A percentile compares a stretch with the other conserved stretches of the same genome.
These are phyloP conservation scores for Zapus hudsonius DNA, from an alignment of 2,113 vertebrate genomes.

Conservation along the genomic window DNA sequence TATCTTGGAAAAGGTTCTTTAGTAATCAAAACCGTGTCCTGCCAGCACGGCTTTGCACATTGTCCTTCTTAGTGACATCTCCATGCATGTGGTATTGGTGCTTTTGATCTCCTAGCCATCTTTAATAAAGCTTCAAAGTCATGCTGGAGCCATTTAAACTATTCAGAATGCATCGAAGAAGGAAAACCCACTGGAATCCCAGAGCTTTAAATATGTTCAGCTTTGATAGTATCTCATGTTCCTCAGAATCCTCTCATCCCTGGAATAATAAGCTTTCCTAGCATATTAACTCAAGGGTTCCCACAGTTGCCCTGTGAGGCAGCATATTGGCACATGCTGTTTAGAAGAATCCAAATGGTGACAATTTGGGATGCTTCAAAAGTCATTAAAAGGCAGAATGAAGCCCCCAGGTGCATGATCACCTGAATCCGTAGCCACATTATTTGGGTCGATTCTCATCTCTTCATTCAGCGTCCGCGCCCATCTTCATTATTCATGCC, in stretches of 20 bases:
- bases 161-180: constrained; percentile 59
- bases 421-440: accelerated
- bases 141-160: constrained; percentile 41
- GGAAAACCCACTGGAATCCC: constrained; percentile 47
- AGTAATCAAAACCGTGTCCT: neutral
- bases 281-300: neutral
- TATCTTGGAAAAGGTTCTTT: neutral
- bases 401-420: accelerated
- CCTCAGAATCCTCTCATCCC: constrained; percentile 49
- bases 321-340: neutral
- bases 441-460: neutral
- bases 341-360: neutral
- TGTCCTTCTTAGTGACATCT: neutral
- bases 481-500: neutral
- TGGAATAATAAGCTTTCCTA: constrained; percentile 49
- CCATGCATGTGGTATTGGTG: neutral
- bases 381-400: neutral
- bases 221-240: constrained; percentile 71
- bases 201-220: constrained; percentile 61
- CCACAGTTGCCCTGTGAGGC: neutral
- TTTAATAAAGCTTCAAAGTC: constrained; percentile 73
- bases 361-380: neutral
- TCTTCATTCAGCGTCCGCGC: accelerated
- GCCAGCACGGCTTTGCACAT: too few species aligned
- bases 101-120: constrained; percentile 41